Percentiles rank a stretch among this genome's conserved stretches.
Conservation (phyloP, 2,888 invertebrate genomes). For the Orthosia incerta region DNA sequence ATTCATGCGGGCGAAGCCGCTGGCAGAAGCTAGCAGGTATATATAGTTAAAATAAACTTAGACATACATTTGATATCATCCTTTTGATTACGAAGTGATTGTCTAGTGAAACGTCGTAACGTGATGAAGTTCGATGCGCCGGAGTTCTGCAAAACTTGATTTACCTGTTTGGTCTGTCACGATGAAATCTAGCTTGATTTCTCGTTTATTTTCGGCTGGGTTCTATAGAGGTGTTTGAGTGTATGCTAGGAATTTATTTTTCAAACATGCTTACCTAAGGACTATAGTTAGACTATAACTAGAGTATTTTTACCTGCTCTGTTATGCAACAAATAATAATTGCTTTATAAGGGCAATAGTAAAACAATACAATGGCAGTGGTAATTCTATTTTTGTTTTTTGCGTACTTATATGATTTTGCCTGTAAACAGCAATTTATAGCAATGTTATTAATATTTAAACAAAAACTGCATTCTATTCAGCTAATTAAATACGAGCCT, state of each 20-base stretch:
- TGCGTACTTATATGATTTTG: slow-evolving; percentile 9
- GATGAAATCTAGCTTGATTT: slow-evolving; percentile 69
- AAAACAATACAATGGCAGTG: slow-evolving; percentile 17
- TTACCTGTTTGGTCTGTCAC: slow-evolving; percentile 77
- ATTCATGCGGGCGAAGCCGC: too few species aligned
- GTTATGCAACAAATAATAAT: background rate
- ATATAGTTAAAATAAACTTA: too few species aligned
- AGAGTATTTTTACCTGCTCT: background rate
- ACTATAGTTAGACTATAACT: background rate
- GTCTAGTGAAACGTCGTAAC: slow-evolving; percentile 64
- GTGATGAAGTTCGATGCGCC: slow-evolving; percentile 75
- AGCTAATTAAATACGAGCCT: background rate
- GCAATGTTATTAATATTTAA: background rate
- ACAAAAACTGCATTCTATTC: background rate
- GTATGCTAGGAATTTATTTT: slow-evolving; percentile 36
- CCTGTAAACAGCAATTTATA: slow-evolving; percentile 2
- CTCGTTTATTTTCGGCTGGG: slow-evolving; percentile 62
- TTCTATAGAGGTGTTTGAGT: slow-evolving; percentile 34
- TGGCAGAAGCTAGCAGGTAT: too few species aligned
- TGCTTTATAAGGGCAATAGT: background rate
- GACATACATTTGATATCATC: too few species aligned
- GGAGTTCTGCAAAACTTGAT: slow-evolving; percentile 79
- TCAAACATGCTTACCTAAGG: too few species aligned
- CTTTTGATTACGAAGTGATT: slow-evolving; percentile 51
- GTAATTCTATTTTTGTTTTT: slow-evolving; percentile 16